These are phyloP conservation scores for Reticulitermes lucifugus DNA, from an alignment of 2,888 invertebrate genomes.

Conservation along the genomic window DNA sequence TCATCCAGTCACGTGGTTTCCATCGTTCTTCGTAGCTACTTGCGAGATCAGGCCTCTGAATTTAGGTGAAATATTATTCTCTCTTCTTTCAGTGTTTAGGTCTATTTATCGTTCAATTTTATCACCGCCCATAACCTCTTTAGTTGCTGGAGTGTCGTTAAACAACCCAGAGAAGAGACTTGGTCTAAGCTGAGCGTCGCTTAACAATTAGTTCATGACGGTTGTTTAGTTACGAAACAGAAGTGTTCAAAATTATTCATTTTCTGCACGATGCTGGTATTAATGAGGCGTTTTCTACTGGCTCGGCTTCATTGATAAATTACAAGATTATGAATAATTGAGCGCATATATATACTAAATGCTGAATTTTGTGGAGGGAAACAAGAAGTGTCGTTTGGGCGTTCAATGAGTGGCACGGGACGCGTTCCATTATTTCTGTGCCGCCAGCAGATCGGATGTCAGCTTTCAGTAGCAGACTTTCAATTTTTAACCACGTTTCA, in stretches of 20 bases:
- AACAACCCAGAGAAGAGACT: too few relatives aligned
- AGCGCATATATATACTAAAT: conserved; percentile 18
- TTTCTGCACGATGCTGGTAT: background rate
- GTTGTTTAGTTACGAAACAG: background rate
- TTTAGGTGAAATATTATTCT: too few relatives aligned
- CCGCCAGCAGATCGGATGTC: conserved; percentile 40
- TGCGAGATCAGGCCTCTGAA: too few relatives aligned
- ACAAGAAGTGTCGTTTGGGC: background rate
- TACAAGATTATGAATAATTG: background rate
- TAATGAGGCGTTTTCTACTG: background rate
- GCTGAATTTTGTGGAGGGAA: conserved; percentile 29
- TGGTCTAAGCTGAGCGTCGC: too few relatives aligned
- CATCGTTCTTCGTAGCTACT: too few relatives aligned
- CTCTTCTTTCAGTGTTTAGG: too few relatives aligned
- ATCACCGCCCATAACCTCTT: too few relatives aligned
- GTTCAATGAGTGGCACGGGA: conserved; percentile 1
- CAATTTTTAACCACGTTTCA: conserved; percentile 53
- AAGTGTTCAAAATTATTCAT: conserved; percentile 2
- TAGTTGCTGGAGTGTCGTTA: too few relatives aligned
- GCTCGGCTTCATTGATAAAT: background rate
- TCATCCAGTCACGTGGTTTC: too few relatives aligned
- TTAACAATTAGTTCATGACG: too few relatives aligned
- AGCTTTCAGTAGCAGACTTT: conserved; percentile 50
- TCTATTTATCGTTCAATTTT: too few relatives aligned
- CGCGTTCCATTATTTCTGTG: conserved; percentile 27